Base-by-base conservation (phyloP, 2,113 vertebrate genomes). In the Romanogobio albipinnatus region DNA sequence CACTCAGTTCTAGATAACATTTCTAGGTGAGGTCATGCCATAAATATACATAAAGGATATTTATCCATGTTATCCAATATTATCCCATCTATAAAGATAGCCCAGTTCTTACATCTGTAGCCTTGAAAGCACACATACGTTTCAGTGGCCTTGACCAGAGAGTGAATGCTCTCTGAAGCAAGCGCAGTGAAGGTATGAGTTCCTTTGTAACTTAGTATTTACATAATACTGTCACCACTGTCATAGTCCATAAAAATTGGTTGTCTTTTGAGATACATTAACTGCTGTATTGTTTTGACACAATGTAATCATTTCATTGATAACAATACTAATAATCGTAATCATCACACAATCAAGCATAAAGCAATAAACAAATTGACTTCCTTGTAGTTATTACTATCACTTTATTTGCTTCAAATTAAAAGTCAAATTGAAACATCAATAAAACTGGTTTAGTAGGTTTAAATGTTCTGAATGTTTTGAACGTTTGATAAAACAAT, bases 91-190 rank as follows among this genome's bases (percentile, higher is more conserved):
- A 51, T 33, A 76, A 53, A 76, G 74, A 76, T 53, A 33, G 26
- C 24, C 49, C 74, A 85, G 85, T 88, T 87, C 76, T 76, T 84
- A 89, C 45, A 24, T 80, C 45, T 59, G 36, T 82, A 83, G 62
- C 88, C 88, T 89, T 89, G 88, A 84, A 68, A 59, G 22, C 26
- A 64, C 17, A 58, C 49, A 56, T 71, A 58, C 11, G 10, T 66
- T 61, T 43, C 13, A 49, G 36, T 82, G 45, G 61, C 85, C 91
- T 88, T 90, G 89, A 84, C 76, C 15, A 29, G 36, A 62, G 75
- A 79, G 53, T 70, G 5, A 61, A 33, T 77, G 59, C 5, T 22
- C 74, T 86, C 19, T 49, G 29, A 29, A 71, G 17, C 80, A 79
- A 76, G 22, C 49, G 49, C 49, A 86, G 36, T 22, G 58, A 15